These are phyloP conservation scores for Tenebrio molitor DNA, from an alignment of 1,140 invertebrate species.

Conservation along the genomic window DNA sequence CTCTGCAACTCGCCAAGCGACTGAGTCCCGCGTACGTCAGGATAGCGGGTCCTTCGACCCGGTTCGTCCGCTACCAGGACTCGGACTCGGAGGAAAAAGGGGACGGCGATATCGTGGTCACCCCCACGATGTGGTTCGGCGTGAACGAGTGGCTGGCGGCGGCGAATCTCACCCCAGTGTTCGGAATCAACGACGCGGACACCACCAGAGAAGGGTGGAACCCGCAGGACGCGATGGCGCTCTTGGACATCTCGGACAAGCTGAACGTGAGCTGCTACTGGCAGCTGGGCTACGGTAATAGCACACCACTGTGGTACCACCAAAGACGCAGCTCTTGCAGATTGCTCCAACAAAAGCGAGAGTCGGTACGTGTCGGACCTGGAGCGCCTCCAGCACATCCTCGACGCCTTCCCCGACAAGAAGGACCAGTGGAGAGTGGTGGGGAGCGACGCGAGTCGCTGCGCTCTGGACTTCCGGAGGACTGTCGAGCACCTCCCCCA, in stretches of 20 bases:
- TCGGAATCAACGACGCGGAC: conserved; percentile 67
- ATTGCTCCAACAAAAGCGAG: conserved; percentile 68
- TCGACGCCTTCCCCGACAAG: conserved; percentile 70
- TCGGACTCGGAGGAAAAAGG: conserved; percentile 53
- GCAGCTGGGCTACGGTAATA: conserved; percentile 77
- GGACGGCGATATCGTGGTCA: conserved; percentile 42
- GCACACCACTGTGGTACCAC: no score
- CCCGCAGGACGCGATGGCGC: conserved; percentile 67
- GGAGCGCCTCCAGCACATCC: conserved; percentile 70
- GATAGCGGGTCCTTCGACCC: conserved; percentile 72
- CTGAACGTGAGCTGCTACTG: conserved; percentile 71
- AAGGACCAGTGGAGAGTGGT: conserved; percentile 67
- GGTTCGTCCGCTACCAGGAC: conserved; percentile 67
- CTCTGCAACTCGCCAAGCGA: conserved; percentile 71
- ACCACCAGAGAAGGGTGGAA: conserved; percentile 68
- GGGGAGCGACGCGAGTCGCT: conserved; percentile 68
- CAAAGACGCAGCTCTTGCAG: conserved; percentile 56
- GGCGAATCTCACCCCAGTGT: conserved; percentile 68
- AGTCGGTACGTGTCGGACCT: conserved; percentile 71
- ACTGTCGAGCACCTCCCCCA: conserved; percentile 70
- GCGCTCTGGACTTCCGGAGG: conserved; percentile 68
- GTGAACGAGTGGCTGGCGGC: conserved; percentile 68
- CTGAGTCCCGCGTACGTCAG: conserved; percentile 74
- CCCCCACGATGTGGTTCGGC: conserved; percentile 66
- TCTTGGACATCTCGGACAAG: conserved; percentile 72